A percentile compares a stretch with the other conserved stretches of the same genome.
These are phyloP conservation scores for Furnarius figulus DNA, from an alignment of 2,113 vertebrate genomes.

Conservation along the genomic window DNA sequence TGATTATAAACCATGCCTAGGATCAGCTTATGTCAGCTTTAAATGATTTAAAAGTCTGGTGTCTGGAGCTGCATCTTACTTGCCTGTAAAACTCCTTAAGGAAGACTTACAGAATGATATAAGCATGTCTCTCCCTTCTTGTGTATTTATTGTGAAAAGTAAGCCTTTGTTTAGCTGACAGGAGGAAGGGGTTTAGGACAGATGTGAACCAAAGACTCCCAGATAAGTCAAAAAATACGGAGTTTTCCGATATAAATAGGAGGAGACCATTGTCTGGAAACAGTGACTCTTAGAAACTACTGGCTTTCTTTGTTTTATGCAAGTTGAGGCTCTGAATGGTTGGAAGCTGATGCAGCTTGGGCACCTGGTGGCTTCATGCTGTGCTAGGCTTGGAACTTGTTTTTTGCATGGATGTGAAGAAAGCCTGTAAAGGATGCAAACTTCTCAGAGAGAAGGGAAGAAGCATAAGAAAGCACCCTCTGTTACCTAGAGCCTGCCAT, in stretches of 20 bases:
- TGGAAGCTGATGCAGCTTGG: neutral
- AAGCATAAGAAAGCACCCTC: conserved; percentile 25
- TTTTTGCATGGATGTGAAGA: neutral
- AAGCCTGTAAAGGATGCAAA: neutral
- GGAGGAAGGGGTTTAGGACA: neutral
- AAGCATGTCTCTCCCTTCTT: neutral
- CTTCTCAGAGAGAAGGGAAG: neutral
- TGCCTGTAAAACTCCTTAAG: conserved; percentile 28
- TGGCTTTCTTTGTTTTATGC: neutral
- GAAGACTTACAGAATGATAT: neutral
- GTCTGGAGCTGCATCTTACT: conserved; percentile 25
- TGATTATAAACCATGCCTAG: conserved; percentile 7
- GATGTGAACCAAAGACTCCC: neutral
- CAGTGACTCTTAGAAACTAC: neutral
- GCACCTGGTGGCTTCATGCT: neutral
- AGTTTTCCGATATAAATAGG: neutral
- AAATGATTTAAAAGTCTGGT: conserved; percentile 58
- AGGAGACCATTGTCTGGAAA: neutral
- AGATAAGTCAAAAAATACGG: neutral
- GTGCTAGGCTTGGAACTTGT: neutral
- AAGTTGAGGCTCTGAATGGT: neutral
- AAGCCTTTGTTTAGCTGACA: conserved; percentile 29
- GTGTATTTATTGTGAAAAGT: neutral
- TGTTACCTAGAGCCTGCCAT: conserved; percentile 31
- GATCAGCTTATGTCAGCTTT: conserved; percentile 49